phyloP scores from a whole-genome alignment of 2,797 vertebrate genomes.

The Malurus splendens region DNA sequence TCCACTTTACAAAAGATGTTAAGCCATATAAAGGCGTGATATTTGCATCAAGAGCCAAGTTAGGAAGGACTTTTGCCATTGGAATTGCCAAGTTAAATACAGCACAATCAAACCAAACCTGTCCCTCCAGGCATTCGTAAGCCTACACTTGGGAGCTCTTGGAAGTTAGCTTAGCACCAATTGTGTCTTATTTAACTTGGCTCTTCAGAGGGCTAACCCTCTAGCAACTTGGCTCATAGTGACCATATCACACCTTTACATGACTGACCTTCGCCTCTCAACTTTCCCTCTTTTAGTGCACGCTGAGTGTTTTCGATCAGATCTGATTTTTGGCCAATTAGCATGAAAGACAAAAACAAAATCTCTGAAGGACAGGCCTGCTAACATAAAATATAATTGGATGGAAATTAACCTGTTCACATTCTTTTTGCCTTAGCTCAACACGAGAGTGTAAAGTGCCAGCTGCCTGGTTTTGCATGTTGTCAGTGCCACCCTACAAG shows the following conservation, averaged over 20 bases:
- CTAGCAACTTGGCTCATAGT: conserved; percentile 63
- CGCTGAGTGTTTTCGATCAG: conserved; percentile 3
- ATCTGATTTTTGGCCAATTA: conserved; percentile 55
- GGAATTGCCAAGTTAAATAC: conserved; percentile 67
- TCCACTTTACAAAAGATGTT: conserved; percentile 45
- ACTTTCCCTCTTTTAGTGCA: conserved; percentile 8
- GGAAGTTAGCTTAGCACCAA: conserved; percentile 54
- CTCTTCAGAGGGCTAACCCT: conserved; percentile 36
- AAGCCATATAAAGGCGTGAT: conserved; percentile 56
- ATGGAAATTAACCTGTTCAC: neutral
- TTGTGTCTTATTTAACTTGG: conserved; percentile 69
- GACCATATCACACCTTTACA: conserved; percentile 57
- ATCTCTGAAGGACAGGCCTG: conserved; percentile 20
- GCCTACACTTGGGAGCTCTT: conserved; percentile 48
- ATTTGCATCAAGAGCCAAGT: conserved; percentile 62
- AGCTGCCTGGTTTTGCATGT: neutral
- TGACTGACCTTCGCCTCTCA: conserved; percentile 38
- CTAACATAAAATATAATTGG: conserved; percentile 38
- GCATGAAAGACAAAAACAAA: conserved; percentile 43
- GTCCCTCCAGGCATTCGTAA: conserved; percentile 51
- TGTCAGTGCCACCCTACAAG: neutral
- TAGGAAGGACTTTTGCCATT: conserved; percentile 43
- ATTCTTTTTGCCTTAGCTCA: conserved; percentile 34
- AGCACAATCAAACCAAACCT: conserved; percentile 40
- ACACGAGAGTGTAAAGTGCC: neutral